Percentiles rank a stretch among this genome's conserved stretches.
Evolutionary conservation across 2,888 invertebrate species (phyloP).

Genomic region (Microctonus brassicae): DNA sequence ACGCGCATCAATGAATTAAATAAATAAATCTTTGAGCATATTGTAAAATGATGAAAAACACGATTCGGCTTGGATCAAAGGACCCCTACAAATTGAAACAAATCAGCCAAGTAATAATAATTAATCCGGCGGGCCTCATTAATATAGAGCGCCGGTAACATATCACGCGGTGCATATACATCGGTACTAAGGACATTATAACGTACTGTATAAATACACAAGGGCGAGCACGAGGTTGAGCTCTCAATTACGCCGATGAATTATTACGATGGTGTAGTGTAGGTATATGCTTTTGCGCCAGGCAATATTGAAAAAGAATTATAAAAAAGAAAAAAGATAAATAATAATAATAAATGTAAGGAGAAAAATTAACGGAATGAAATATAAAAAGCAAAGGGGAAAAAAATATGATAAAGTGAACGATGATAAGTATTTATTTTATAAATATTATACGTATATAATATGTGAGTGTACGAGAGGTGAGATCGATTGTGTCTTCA

Average conservation of each 20-base stretch:
- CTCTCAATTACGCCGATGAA: conserved; percentile 66
- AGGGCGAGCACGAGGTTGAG: conserved; percentile 60
- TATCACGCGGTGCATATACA: conserved; percentile 45
- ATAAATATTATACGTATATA: conserved; percentile 39
- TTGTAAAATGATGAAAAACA: conserved; percentile 59
- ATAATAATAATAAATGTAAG: not conserved
- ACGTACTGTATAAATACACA: conserved; percentile 34
- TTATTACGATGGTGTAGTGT: conserved; percentile 56
- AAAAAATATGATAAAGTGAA: not conserved
- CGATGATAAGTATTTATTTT: not conserved
- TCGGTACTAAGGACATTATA: conserved; percentile 31
- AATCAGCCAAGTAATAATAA: conserved; percentile 67
- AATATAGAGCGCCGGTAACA: conserved; percentile 57
- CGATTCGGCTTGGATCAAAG: conserved; percentile 66
- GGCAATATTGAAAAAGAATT: not conserved
- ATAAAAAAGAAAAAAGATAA: conserved; percentile 4
- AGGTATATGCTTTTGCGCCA: conserved; percentile 27
- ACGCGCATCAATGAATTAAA: conserved; percentile 35
- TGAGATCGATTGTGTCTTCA: conserved; percentile 63
- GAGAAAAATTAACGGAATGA: not conserved
- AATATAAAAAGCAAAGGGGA: not conserved
- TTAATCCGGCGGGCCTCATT: conserved; percentile 64
- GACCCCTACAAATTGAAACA: conserved; percentile 63
- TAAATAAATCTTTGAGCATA: conserved; percentile 52
- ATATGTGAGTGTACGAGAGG: conserved; percentile 45